Evolutionary conservation across 2,888 invertebrate genomes (phyloP), one percentile per base, ranked within the genome.

Genomic region (Nyleta sp.): DNA sequence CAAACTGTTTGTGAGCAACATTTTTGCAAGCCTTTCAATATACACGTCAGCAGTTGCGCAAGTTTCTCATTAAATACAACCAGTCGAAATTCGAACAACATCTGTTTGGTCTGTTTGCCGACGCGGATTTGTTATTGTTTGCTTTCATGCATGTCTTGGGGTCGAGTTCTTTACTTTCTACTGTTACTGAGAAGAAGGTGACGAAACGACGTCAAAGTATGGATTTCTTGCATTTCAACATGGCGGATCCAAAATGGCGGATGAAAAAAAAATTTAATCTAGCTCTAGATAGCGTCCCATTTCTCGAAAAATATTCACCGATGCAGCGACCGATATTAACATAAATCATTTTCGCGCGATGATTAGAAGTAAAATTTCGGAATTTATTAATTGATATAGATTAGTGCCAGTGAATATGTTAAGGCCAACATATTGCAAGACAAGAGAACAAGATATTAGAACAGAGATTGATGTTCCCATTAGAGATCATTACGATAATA

Each of bases 401-500:
- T 33, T 74, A 22, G 40, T 33, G 15, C 1, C 20, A 38, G 17
- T 38, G 20, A n/a, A 33, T 75, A 22, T 18, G 35, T 62, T 42
- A 57, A 20, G 48, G 31, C 53, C 35, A 50, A 55, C 68, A 62
- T 75, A 70, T 57, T 75, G 67, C 42, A 46, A 67, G 50, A 48
- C 60, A 53, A 24, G 59, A 35, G 73, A 74, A 60, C 53, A 62
- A 64, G 62, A 64, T 75, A 75, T 75, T 75, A 55, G 68, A 59
- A 57, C 68, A 46, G 64, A 78, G 77, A 78, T 78, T 78, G 62
- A 78, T 78, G 77, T 24, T 72, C 67, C 44, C 72, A 72, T 78
- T 78, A 72, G 68, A 67, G 72, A 78, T 78, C 78, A 78, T 78
- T 78, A 68, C 78, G 60, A 73, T 57, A 73, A 68, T 78, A 73